Evolutionary conservation across 1,140 invertebrate genomes (phyloP), one percentile per base, ranked within the genome.

Genomic region (Probaryconus sp.): DNA sequence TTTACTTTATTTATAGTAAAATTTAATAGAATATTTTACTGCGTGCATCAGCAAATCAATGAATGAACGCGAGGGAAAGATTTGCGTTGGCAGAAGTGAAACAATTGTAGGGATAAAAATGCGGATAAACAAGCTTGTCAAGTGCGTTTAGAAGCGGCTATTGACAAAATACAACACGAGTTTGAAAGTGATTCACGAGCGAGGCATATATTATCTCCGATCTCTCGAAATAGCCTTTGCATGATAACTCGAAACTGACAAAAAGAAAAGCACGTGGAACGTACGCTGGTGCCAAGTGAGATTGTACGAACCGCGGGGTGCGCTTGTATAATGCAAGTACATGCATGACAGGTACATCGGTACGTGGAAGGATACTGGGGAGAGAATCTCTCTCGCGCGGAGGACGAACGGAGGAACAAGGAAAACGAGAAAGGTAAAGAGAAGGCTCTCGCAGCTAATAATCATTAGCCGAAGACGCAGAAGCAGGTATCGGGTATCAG

Each of bases 391-490:
- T 67, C 47, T 55, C 37, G 24, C 43, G 37, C 35, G 17, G 24
- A 61, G 63, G 63, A 65, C 63, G 56, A 63, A 63, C 26, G 72
- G 42, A 45, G 21, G 53, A 33, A 60, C 30, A 48, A 64, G 75
- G 53, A 61, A 70, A 63, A 74, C 65, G 76, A 79, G 78, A 76
- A 71, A 78, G 74, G 78, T 53, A 80, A 78, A 70, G n/a, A n/a
- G 64, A 61, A 76, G 47, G 6, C 77, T 81, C n/a, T n/a, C 73
- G 45, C 69, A 65, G 79, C 77, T 81, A 81, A 83, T 83, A 81
- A 82, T 83, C 81, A 82, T 83, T 83, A 83, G 81, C 67, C 60
- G 61, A 40, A 77, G 82, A 82, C 79, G 81, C 81, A 76, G 81
- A 67, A 81, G 82, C 82, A 79, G 81, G 56, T 71, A 76, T 71